These are phyloP conservation scores for Zoanthus sansibaricus DNA, from an alignment of 92 coral and sea anemone genomes.

Conservation along the genomic window DNA sequence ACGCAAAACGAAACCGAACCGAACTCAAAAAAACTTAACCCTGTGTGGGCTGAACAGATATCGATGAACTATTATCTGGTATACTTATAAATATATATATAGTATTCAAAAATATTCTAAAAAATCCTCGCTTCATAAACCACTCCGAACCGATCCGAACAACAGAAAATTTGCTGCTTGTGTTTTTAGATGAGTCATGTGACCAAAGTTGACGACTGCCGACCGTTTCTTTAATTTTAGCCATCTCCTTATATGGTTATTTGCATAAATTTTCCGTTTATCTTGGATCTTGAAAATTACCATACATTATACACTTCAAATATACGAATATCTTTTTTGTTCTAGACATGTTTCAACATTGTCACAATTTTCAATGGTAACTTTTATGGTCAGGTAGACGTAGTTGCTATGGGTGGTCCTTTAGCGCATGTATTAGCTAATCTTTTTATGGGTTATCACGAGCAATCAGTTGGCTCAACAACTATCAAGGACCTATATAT, in stretches of 20 bases:
- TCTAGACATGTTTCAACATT: no score
- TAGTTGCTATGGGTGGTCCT: no score
- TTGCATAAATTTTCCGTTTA: conserved; percentile 34
- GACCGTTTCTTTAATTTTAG: conserved; percentile 12
- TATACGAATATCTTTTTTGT: no score
- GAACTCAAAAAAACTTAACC: conserved; percentile 1
- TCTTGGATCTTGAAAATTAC: background rate
- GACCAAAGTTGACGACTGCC: conserved; percentile 17
- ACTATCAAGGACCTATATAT: no score
- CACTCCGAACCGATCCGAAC: conserved; percentile 9
- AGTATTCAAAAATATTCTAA: background rate
- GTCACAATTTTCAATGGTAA: no score
- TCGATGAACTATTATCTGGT: background rate
- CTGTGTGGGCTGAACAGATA: conserved; percentile 16
- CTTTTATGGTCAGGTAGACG: no score
- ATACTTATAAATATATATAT: no score
- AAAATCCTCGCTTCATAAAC: conserved; percentile 10
- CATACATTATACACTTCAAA: no score
- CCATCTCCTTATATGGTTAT: conserved; percentile 26
- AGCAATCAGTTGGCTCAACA: no score
- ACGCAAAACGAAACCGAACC: background rate
- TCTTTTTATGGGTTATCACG: no score
- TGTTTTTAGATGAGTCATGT: conserved; percentile 33
- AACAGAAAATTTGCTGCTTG: conserved; percentile 18
- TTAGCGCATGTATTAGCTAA: no score